Percentiles rank a stretch among this genome's conserved stretches.
phyloP scores from a whole-genome alignment of 2,888 invertebrate genomes.

The Stenurella melanura region DNA sequence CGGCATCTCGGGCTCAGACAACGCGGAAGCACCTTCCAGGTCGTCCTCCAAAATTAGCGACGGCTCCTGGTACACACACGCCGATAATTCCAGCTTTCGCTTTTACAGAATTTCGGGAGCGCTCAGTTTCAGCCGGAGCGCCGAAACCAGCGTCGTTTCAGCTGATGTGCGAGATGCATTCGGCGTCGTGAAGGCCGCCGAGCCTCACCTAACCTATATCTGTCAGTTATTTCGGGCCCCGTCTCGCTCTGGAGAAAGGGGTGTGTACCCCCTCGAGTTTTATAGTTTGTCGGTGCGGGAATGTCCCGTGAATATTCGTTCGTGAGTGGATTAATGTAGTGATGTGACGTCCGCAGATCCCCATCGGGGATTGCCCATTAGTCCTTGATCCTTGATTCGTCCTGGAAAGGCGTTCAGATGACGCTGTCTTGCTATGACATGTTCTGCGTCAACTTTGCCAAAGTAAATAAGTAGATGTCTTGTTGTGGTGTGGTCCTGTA shows the following conservation, averaged over 20 bases:
- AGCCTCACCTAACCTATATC: slow-evolving; percentile 40
- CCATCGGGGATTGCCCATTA: slow-evolving; percentile 41
- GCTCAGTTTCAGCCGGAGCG: slow-evolving; percentile 51
- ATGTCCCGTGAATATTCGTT: slow-evolving; percentile 15
- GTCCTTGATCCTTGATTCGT: slow-evolving; percentile 30
- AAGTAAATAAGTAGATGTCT: slow-evolving; percentile 58
- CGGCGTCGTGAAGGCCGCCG: slow-evolving; percentile 35
- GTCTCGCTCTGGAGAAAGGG: slow-evolving; percentile 39
- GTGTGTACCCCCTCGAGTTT: slow-evolving; percentile 43
- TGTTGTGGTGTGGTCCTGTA: not conserved
- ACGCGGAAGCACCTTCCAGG: slow-evolving; percentile 9
- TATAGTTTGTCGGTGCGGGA: slow-evolving; percentile 15
- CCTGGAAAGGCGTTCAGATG: slow-evolving; percentile 47
- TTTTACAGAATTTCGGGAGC: slow-evolving; percentile 43
- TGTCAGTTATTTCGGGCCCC: slow-evolving; percentile 25
- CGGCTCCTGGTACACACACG: slow-evolving; percentile 29
- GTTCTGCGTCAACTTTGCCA: slow-evolving; percentile 68
- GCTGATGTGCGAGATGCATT: slow-evolving; percentile 27
- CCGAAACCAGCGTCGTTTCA: slow-evolving; percentile 28
- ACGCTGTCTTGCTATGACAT: slow-evolving; percentile 63
- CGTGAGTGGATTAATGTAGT: slow-evolving; percentile 5
- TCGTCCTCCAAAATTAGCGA: slow-evolving; percentile 11
- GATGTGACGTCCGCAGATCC: slow-evolving; percentile 16
- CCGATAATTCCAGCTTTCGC: slow-evolving; percentile 47
- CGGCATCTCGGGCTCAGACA: not conserved